Percentiles rank a stretch among this genome's conserved stretches.
These are phyloP conservation scores for Phyllostomus hastatus DNA, from an alignment of 2,113 vertebrate genomes.

Conservation along the genomic window DNA sequence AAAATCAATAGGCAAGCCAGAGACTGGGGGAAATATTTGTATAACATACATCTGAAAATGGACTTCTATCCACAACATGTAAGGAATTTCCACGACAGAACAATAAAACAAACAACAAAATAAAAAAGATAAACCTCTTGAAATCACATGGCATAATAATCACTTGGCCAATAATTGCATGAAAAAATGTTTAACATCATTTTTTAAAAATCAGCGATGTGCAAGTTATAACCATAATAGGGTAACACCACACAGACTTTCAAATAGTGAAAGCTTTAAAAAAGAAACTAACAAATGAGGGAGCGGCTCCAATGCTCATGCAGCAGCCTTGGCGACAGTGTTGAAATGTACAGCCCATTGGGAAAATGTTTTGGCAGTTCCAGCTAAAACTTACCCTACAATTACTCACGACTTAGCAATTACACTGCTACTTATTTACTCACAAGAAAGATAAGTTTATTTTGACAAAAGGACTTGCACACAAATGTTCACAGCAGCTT, in stretches of 20 bases:
- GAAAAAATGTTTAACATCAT: neutral
- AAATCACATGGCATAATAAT: too few species aligned
- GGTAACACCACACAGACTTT: neutral
- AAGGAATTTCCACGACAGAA: neutral
- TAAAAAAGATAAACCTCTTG: too few species aligned
- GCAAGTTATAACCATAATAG: neutral
- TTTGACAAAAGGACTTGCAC: neutral
- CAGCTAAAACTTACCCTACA: neutral
- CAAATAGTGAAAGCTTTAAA: too few species aligned
- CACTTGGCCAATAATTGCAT: neutral
- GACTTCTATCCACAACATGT: neutral
- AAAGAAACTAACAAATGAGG: neutral
- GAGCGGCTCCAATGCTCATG: accelerated
- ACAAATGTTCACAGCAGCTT: neutral
- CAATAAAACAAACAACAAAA: neutral
- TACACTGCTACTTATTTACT: neutral
- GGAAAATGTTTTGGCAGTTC: neutral
- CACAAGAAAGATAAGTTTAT: neutral
- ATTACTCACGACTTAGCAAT: accelerated
- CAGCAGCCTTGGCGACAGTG: accelerated
- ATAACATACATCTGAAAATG: neutral
- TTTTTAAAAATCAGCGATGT: neutral
- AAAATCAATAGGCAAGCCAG: neutral
- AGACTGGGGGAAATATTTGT: neutral
- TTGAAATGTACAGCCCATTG: accelerated